Base-by-base conservation (phyloP, 1,140 invertebrate species). In the Asbolus verrucosus region DNA sequence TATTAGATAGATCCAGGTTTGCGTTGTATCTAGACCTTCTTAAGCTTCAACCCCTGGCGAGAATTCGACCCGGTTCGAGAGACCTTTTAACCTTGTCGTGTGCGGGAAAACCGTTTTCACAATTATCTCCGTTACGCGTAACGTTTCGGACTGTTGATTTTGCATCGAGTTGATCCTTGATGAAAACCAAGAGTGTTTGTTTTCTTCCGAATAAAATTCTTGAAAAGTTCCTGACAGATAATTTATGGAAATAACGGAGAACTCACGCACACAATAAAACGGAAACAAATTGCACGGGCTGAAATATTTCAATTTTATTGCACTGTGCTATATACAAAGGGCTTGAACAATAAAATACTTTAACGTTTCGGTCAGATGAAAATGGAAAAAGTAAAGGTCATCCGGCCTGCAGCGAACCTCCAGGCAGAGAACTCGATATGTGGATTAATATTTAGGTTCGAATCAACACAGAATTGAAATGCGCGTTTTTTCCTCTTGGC, bases 301-400 rank as follows among this genome's bases (percentile, higher is more conserved):
- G 36, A 36, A 62, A 62, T 62, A 62, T 62, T 62, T 62, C 59
- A 62, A 62, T 62, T 62, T 62, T 62, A 62, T 62, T 18, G 59
- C 59, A 62, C 16, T 62, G 59, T n/a, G n/a, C n/a, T n/a, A n/a
- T 62, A 38, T 61, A 30, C 39, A 43, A 16, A 13, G 39, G 13
- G 39, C 39, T 18, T 16, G 39, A 5, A 43, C 18, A 1, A 43
- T 46, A 46, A 46, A 46, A 46, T 18, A 46, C 41, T 27, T 27
- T 3, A 8, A 8, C 24, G 24, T 8, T 16, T 3, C n/a, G n/a
- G 33, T 16, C 15, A 46, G 41, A 46, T 19, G 16, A 46, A 19
- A 43, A 43, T 2, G 33, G n/a, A 38, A 13, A 38, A 38, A 3
- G 33, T n/a, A 13, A 43, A 15, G 39, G 39, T 43, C 39, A 43